Percentiles rank a stretch among this genome's conserved stretches.
Evolutionary conservation across 2,888 invertebrate genomes (phyloP).

Genomic region (Pollenia labialis): DNA sequence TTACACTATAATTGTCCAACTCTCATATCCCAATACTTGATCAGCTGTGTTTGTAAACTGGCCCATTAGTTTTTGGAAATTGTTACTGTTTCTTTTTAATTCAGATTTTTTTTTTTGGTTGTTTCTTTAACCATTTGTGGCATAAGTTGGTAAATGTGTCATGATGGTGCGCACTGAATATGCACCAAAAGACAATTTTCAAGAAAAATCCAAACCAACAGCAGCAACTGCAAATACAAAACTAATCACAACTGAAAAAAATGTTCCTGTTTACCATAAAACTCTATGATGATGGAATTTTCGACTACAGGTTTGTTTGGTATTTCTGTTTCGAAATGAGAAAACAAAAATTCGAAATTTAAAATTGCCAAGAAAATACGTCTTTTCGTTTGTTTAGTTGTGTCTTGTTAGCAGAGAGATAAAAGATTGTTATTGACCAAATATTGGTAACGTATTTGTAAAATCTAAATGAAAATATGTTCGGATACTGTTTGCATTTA

Average conservation of each 20-base stretch:
- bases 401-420: slow-evolving; percentile 19
- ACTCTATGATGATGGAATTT: slow-evolving; percentile 42
- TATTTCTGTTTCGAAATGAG: background rate
- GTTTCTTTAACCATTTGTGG: slow-evolving; percentile 46
- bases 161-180: slow-evolving; percentile 43
- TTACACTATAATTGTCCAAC: background rate
- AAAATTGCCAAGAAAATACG: background rate
- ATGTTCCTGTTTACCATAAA: slow-evolving; percentile 40
- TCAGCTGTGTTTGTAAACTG: slow-evolving; percentile 25
- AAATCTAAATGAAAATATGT: slow-evolving; percentile 18
- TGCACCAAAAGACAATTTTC: slow-evolving; percentile 3
- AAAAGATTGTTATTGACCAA: slow-evolving; percentile 9
- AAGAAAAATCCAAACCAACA: slow-evolving; percentile 20
- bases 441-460: slow-evolving; percentile 27
- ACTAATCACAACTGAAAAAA: background rate
- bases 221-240: background rate
- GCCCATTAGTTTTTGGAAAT: slow-evolving; percentile 31
- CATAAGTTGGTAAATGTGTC: slow-evolving; percentile 66
- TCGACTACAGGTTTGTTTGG: slow-evolving; percentile 29
- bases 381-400: background rate
- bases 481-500: background rate
- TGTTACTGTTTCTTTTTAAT: slow-evolving; percentile 13
- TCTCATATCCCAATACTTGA: background rate
- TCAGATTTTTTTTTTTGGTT: background rate
- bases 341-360: slow-evolving; percentile 3